A percentile compares a stretch with the other conserved stretches of the same genome.
Evolutionary conservation across 2,113 vertebrate species (phyloP).

Genomic region (Gymnobelideus leadbeateri): DNA sequence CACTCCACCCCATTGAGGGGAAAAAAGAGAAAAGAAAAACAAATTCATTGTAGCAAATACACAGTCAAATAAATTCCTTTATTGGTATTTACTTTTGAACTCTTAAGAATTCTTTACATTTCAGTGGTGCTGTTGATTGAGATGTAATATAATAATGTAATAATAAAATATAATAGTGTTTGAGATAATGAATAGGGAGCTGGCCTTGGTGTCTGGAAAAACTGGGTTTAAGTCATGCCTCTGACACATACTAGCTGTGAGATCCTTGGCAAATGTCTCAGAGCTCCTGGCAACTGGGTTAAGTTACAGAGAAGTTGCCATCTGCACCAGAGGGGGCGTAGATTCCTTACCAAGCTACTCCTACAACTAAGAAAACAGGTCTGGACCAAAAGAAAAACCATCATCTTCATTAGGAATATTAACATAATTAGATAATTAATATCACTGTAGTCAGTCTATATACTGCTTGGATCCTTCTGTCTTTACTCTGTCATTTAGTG

Average conservation of each 20-base stretch:
- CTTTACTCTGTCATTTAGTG: background rate
- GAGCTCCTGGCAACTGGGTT: background rate
- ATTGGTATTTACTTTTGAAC: background rate
- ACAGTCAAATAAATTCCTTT: background rate
- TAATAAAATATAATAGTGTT: background rate
- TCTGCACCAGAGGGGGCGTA: background rate
- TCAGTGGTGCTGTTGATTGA: background rate
- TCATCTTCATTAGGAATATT: background rate
- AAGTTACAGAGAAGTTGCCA: background rate
- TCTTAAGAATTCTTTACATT: background rate
- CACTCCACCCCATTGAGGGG: background rate
- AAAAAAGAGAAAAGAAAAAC: background rate
- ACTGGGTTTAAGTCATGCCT: background rate
- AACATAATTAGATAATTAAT: background rate
- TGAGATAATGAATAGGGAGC: background rate
- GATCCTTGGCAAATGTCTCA: background rate
- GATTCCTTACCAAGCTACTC: background rate
- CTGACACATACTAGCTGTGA: background rate
- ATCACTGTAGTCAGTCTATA: background rate
- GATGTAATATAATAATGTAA: background rate
- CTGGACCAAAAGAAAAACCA: background rate
- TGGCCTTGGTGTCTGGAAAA: background rate
- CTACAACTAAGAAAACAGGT: background rate
- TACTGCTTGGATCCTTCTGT: background rate
- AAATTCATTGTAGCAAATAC: background rate